A percentile compares a stretch with the other conserved stretches of the same genome.
phyloP scores from a whole-genome alignment of 1,140 invertebrate species.

The Cherax destructor region DNA sequence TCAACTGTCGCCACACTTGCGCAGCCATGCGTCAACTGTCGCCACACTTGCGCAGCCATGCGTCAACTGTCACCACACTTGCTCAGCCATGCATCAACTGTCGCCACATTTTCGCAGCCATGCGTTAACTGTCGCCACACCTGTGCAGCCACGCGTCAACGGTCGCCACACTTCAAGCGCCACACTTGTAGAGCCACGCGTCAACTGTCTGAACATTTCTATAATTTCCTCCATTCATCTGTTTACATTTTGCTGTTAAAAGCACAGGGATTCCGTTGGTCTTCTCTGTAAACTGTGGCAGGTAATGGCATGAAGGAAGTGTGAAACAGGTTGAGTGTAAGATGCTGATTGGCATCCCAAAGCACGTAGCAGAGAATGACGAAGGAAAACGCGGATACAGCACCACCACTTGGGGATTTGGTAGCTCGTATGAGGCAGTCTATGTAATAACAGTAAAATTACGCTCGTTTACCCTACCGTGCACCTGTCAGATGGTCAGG shows the following conservation, averaged over 20 bases:
- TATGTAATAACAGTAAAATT: slow-evolving; percentile 41
- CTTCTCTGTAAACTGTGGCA: no score
- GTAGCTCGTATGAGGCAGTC: neutral
- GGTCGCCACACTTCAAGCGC: no score
- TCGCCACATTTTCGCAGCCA: neutral
- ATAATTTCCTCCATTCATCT: no score
- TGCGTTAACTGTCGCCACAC: no score
- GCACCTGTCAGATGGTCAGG: slow-evolving; percentile 11
- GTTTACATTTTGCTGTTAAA: no score
- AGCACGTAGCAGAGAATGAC: neutral
- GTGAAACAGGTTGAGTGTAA: no score
- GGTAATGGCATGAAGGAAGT: no score
- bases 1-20: neutral
- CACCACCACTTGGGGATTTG: neutral
- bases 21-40: neutral
- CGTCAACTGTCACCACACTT: neutral
- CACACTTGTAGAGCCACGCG: no score
- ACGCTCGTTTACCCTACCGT: slow-evolving; percentile 15
- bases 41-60: neutral
- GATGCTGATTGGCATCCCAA: no score
- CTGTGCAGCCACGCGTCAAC: no score
- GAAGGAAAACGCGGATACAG: neutral
- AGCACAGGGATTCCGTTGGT: no score
- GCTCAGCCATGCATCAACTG: neutral
- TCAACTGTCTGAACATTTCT: no score